These are phyloP conservation scores for Toxotes jaculatrix DNA, from an alignment of 2,113 vertebrate species.

Conservation along the genomic window DNA sequence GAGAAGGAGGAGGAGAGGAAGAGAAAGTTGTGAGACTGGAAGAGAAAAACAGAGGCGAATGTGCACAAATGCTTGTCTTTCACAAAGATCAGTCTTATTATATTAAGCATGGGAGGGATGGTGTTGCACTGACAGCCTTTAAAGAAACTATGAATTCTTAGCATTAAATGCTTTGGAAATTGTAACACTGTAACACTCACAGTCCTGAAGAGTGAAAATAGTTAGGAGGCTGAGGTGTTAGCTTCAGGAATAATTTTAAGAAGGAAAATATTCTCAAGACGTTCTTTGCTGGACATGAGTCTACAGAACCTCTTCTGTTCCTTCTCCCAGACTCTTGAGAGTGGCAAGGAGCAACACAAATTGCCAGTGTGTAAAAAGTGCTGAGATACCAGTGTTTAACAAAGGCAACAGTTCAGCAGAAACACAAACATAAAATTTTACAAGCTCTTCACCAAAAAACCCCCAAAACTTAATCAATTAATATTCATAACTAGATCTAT, in stretches of 20 bases:
- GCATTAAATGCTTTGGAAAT: not conserved
- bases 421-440: constrained; percentile 10
- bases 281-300: constrained; percentile 3
- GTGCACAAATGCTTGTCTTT: constrained; percentile 11
- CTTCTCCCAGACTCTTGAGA: constrained; percentile 1
- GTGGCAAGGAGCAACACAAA: not conserved
- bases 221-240: not conserved
- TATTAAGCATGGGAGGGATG: not conserved
- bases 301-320: not conserved
- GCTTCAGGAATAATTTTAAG: constrained; percentile 10
- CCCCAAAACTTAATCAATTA: not conserved
- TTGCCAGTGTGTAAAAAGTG: constrained; percentile 18
- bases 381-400: constrained; percentile 10
- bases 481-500: constrained; percentile 17
- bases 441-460: constrained; percentile 4
- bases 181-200: not conserved
- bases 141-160: not conserved
- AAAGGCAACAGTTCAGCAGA: constrained; percentile 8
- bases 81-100: not conserved
- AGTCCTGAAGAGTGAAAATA: not conserved
- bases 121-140: not conserved
- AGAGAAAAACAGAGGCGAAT: constrained; percentile 1
- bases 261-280: constrained; percentile 39
- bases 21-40: not conserved
- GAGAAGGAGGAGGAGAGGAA: constrained; percentile 10